A percentile compares a stretch with the other conserved stretches of the same genome.
Evolutionary conservation across 1,140 invertebrate genomes (phyloP).

Genomic region (Wasmannia auropunctata): DNA sequence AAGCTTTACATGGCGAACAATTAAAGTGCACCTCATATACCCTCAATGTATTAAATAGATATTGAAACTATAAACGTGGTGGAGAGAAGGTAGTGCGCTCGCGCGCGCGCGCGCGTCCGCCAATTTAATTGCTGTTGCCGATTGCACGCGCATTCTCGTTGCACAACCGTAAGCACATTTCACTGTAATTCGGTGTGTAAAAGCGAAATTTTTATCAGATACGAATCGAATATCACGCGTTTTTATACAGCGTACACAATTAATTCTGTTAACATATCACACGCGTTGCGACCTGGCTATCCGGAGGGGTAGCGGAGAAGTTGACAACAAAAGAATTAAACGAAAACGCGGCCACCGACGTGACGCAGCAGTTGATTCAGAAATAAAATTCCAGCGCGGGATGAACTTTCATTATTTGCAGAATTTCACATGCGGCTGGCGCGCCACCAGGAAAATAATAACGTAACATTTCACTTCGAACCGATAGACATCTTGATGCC

Average conservation of each 20-base stretch:
- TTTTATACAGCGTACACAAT: background rate
- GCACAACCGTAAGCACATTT: slow-evolving; percentile 19
- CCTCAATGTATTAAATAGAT: slow-evolving; percentile 46
- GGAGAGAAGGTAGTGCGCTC: background rate
- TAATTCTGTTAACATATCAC: slow-evolving; percentile 15
- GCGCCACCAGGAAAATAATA: slow-evolving; percentile 71
- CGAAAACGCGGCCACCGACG: background rate
- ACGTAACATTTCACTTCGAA: slow-evolving; percentile 71
- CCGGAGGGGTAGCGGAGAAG: background rate
- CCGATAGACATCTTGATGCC: slow-evolving; percentile 58
- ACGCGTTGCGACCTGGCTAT: background rate
- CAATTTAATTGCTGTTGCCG: slow-evolving; percentile 31
- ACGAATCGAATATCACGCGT: background rate
- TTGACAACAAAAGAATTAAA: slow-evolving; percentile 26
- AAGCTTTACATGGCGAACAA: slow-evolving; percentile 35
- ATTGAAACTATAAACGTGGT: slow-evolving; percentile 41
- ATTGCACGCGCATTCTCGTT: slow-evolving; percentile 4
- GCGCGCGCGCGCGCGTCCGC: background rate
- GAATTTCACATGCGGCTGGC: slow-evolving; percentile 60
- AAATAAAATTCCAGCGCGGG: slow-evolving; percentile 62
- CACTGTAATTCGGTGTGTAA: background rate
- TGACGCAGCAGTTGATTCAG: slow-evolving; percentile 39
- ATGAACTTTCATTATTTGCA: slow-evolving; percentile 67
- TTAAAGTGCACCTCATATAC: slow-evolving; percentile 45
- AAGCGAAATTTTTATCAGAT: background rate